Percentiles rank a stretch among this genome's conserved stretches.
Conservation (phyloP, 2,113 vertebrate genomes). For the Bubalus kerabau region DNA sequence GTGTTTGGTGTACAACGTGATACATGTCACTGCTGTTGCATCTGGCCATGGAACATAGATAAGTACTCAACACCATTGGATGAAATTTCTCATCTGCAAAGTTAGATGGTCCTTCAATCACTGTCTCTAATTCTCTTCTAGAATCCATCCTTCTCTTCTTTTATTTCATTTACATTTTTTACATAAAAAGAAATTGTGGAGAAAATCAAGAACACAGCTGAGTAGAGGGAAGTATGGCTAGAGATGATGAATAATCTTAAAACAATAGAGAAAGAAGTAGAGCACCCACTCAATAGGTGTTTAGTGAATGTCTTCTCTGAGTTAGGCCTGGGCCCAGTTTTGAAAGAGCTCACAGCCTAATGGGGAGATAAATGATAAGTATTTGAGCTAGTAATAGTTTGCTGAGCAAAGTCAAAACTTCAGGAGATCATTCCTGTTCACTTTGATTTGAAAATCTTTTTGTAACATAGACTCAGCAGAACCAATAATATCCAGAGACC, state of each 20-base stretch:
- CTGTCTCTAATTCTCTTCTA: not conserved
- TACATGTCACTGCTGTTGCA: not conserved
- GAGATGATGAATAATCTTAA: not conserved
- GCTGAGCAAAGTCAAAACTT: not conserved
- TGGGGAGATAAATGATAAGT: not conserved
- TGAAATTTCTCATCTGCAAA: not conserved
- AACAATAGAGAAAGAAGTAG: not conserved
- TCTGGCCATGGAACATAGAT: not conserved
- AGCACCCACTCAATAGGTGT: not conserved
- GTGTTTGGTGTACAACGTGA: not conserved
- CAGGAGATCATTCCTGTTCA: not conserved
- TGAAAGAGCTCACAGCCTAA: not conserved
- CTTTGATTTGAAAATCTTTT: conserved; percentile 5
- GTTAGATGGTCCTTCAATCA: not conserved
- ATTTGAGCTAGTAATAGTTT: not conserved
- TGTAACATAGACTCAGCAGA: not conserved
- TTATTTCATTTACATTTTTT: not conserved
- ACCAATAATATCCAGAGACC: not conserved
- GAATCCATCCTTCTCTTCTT: not conserved
- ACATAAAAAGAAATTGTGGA: not conserved
- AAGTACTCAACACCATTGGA: not conserved
- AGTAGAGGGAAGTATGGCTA: not conserved
- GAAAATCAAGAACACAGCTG: not conserved
- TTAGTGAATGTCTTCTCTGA: not conserved
- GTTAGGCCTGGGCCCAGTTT: not conserved